Percentiles rank a stretch among this genome's conserved stretches.
Evolutionary conservation across 2,888 invertebrate genomes (phyloP).

Genomic region (Troides aeacus): DNA sequence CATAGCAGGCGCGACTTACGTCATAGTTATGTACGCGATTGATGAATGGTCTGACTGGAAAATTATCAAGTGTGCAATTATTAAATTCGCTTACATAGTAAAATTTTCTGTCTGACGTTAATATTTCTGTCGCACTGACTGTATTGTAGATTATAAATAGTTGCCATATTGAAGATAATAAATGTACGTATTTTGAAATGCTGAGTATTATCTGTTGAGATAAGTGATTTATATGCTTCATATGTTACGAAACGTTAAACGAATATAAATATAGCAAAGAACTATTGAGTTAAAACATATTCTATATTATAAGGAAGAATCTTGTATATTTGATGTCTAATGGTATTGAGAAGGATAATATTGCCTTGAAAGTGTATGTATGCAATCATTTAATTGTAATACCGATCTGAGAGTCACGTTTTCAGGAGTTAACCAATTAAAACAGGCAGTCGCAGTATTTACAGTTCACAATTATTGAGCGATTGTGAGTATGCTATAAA

Average conservation of each 20-base stretch:
- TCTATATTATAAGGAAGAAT: no score
- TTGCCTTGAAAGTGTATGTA: no score
- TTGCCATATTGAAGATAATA: background rate
- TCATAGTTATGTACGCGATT: constrained; percentile 4
- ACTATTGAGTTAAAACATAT: no score
- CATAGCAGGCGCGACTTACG: constrained; percentile 10
- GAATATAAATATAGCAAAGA: no score
- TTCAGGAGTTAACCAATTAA: background rate
- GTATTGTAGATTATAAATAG: constrained; percentile 5
- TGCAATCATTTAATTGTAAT: no score
- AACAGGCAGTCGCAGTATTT: background rate
- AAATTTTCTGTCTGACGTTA: background rate
- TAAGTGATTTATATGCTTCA: background rate
- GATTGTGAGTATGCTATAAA: background rate
- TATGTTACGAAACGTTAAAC: no score
- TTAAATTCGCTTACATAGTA: background rate
- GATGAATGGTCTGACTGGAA: constrained; percentile 2
- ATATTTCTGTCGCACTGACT: background rate
- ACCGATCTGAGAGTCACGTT: no score
- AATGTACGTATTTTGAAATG: background rate
- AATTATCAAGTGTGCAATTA: background rate
- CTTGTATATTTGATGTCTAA: no score
- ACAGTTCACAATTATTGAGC: background rate
- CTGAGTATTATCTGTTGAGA: constrained; percentile 4
- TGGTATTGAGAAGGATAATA: no score